Percentiles rank a stretch among this genome's conserved stretches.
These are phyloP conservation scores for Syngnathus floridae DNA, from an alignment of 2,113 vertebrate species.

Conservation along the genomic window DNA sequence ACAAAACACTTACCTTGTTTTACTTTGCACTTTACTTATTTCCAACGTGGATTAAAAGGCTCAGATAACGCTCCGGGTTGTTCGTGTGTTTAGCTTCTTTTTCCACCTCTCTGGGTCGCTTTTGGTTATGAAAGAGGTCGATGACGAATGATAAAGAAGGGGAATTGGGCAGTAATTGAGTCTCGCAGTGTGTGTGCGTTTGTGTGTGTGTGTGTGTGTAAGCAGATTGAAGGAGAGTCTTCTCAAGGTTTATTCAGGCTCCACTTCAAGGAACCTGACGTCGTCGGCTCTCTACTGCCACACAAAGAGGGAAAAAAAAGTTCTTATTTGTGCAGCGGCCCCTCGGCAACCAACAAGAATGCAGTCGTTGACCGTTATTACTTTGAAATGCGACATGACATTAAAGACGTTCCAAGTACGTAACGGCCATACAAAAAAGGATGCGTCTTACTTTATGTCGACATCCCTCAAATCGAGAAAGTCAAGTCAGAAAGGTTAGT, in stretches of 20 bases:
- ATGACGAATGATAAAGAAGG: slow-evolving; percentile 76
- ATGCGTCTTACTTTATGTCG: background rate
- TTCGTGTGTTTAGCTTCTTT: slow-evolving; percentile 44
- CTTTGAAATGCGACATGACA: slow-evolving; percentile 50
- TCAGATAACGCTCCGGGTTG: slow-evolving; percentile 62
- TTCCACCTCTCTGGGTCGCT: slow-evolving; percentile 48
- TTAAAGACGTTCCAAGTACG: background rate
- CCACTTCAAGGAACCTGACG: slow-evolving; percentile 94
- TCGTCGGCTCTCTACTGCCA: slow-evolving; percentile 84
- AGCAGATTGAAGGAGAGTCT: slow-evolving; percentile 83
- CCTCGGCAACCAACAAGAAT: slow-evolving; percentile 30
- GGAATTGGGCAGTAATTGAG: slow-evolving; percentile 75
- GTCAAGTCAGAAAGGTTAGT: background rate
- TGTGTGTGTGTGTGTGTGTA: slow-evolving; percentile 77
- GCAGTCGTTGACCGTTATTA: slow-evolving; percentile 49
- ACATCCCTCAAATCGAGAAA: background rate
- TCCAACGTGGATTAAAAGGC: slow-evolving; percentile 62
- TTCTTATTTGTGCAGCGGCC: slow-evolving; percentile 65
- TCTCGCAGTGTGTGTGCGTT: slow-evolving; percentile 64
- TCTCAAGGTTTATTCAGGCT: slow-evolving; percentile 85
- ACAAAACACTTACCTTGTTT: slow-evolving; percentile 71
- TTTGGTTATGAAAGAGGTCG: slow-evolving; percentile 71
- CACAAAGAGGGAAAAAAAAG: slow-evolving; percentile 73
- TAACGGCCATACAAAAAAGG: background rate
- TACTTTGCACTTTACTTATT: slow-evolving; percentile 74